Base-by-base conservation (phyloP, 2,888 invertebrate genomes). In the Craniophora ligustri region DNA sequence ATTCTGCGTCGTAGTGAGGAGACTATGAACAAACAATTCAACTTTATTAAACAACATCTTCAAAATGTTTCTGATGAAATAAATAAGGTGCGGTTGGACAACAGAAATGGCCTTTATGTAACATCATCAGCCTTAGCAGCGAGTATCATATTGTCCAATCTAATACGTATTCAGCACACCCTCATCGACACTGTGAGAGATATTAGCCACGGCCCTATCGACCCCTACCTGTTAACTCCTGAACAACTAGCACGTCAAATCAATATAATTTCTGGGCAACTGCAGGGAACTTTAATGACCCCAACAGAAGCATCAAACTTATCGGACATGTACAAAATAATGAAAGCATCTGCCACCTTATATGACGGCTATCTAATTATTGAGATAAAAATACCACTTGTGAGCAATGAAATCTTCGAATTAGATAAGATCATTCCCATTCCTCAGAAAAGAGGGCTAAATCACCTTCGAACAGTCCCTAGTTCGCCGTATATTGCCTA, bases 321-420 rank as follows among this genome's bases (percentile, higher is more conserved):
- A 14, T 5, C 15, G 1, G 23, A 23, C 2, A 7, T 45, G 10
- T 45, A 35, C 26, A 35, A 35, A 4, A 15, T 45, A 13, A 23
- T 26, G 35, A 23, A 34, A n/a, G 21, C 16, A 16, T 45, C 34
- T 3, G 8, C 16, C 16, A 44, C 3, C 2, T 5, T 44, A 0
- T 8, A 23, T 35, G 34, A 45, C 11, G 34, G 16, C 15, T 26
- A 34, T 26, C 15, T 35, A n/a, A 35, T 45, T 6, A 35, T 26
- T 13, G 35, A 45, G 8, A 45, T 45, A 14, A 34, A 45, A 15
- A 16, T 34, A 8, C 44, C 44, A 11, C 21, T 21, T 0, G 21
- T 21, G 8, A 21, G 7, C 21, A 21, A n/a, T 2, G 16, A 21
- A n/a, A 14, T 14, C 2, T 42, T 32, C 10, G 19, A 42, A 30